Conservation (phyloP, 2,113 vertebrate species). For the Silurus asotus region DNA sequence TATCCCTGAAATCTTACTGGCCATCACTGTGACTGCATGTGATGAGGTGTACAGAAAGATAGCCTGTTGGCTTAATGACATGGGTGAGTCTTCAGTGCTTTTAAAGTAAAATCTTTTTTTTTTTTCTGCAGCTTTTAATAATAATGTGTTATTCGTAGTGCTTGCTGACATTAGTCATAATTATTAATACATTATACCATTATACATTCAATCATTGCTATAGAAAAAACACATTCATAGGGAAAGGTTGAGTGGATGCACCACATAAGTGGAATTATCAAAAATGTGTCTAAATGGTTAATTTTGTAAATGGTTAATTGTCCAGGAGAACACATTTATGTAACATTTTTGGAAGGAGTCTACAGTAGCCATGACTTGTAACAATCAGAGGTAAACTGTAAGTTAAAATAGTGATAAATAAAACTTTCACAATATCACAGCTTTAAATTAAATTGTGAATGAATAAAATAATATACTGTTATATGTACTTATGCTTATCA, state of each 20-base stretch:
- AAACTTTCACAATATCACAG: background rate
- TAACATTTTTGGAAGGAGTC: background rate
- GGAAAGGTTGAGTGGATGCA: background rate
- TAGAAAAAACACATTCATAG: background rate
- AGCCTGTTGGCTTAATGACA: constrained; percentile 94
- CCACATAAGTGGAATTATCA: background rate
- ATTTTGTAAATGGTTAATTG: too few relatives aligned
- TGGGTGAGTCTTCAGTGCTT: constrained; percentile 76
- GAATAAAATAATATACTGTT: background rate
- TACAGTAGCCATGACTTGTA: background rate
- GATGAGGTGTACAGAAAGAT: constrained; percentile 96
- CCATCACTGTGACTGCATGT: constrained; percentile 88
- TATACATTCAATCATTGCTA: background rate
- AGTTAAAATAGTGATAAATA: background rate
- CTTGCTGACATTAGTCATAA: background rate
- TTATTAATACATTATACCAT: background rate
- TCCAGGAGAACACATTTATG: background rate
- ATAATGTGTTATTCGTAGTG: background rate
- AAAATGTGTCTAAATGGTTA: background rate
- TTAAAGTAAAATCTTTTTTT: background rate
- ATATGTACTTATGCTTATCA: too few relatives aligned
- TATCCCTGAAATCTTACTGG: constrained; percentile 92
- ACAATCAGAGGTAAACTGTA: background rate
- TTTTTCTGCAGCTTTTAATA: background rate
- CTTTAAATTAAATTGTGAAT: background rate